phyloP scores from a whole-genome alignment of 37 sponge, comb jelly and placozoan genomes.

The Ianthella basta region DNA sequence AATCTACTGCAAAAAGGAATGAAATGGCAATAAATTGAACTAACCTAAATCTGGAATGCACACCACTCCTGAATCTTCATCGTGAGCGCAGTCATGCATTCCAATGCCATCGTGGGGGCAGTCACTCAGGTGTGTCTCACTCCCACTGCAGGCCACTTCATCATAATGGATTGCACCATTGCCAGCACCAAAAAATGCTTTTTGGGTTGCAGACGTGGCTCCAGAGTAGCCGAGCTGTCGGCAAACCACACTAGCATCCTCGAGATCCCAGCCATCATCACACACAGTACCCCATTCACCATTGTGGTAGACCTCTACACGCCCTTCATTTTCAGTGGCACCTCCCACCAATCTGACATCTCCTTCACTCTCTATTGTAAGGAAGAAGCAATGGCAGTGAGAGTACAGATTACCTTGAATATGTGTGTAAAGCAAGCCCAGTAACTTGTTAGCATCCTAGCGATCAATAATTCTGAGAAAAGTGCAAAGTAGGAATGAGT shows the following conservation, averaged over 20 bases:
- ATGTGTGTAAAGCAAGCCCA: no score
- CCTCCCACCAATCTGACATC: neutral
- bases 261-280: neutral
- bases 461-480: no score
- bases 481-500: no score
- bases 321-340: neutral
- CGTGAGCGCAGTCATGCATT: no score
- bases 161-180: neutral
- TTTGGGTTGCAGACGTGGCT: no score
- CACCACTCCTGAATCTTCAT: no score
- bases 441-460: no score
- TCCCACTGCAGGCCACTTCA: neutral
- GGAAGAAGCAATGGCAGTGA: no score
- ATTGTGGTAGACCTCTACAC: neutral
- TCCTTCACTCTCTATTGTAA: neutral
- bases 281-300: conserved; percentile 21
- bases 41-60: no score
- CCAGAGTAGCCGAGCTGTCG: conserved; percentile 8
- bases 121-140: neutral
- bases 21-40: no score
- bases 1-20: no score
- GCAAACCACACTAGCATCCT: conserved; percentile 22
- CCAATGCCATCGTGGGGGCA: neutral
- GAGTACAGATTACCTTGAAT: no score
- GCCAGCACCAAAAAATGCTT: conserved; percentile 1